Conservation (phyloP, 2,113 vertebrate genomes). For the Crocuta crocuta region DNA sequence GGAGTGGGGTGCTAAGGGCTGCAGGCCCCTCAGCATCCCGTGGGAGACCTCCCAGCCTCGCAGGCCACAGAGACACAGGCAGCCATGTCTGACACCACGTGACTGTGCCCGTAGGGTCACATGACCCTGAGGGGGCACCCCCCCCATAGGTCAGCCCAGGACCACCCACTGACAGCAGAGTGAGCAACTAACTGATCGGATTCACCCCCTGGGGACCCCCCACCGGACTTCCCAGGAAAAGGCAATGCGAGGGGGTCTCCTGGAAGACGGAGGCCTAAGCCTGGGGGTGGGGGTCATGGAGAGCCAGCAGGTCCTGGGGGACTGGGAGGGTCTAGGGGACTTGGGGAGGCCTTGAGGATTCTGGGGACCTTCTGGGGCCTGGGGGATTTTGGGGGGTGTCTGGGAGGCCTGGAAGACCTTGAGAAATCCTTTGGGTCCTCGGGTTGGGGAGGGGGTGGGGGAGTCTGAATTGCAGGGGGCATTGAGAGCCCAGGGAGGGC, state of each 20-base stretch:
- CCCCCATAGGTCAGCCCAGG: background rate
- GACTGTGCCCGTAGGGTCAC: fast-evolving
- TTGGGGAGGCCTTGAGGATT: background rate
- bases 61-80: background rate
- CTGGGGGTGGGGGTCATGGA: background rate
- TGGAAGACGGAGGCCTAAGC: background rate
- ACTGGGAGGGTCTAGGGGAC: background rate
- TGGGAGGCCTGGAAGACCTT: background rate
- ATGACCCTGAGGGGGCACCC: background rate
- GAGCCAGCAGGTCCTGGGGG: background rate
- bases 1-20: background rate
- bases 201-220: background rate
- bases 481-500: background rate
- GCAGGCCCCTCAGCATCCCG: background rate
- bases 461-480: background rate
- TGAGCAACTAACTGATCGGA: fast-evolving
- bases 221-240: background rate
- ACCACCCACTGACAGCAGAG: background rate
- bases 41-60: fast-evolving
- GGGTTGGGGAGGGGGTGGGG: background rate
- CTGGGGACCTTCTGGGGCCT: background rate
- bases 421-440: background rate
- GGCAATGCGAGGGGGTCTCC: background rate
- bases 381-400: fast-evolving
- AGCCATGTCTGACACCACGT: background rate